phyloP scores from a whole-genome alignment of 64 coral and sea anemone species.

The Porites australiensis region DNA sequence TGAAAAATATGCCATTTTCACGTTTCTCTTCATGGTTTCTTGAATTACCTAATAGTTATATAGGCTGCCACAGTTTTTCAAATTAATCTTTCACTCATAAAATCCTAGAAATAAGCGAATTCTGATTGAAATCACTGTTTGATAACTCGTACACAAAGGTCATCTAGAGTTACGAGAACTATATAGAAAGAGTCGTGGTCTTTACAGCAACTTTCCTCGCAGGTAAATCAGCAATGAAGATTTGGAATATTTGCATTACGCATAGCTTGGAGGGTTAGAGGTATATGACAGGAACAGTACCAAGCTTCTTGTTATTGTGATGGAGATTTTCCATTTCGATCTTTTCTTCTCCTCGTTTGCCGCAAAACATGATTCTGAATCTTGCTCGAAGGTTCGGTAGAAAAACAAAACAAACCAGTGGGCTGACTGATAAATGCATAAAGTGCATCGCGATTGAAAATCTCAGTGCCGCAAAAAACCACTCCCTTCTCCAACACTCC shows the following conservation, averaged over 20 bases:
- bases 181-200: too few species aligned
- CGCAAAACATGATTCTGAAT: constrained; percentile 26
- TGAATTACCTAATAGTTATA: too few species aligned
- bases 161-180: too few species aligned
- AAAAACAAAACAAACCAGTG: not conserved
- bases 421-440: not conserved
- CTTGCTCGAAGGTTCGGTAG: not conserved
- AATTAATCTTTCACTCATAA: too few species aligned
- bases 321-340: not conserved
- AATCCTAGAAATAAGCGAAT: too few species aligned
- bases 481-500: not conserved
- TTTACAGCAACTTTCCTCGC: too few species aligned
- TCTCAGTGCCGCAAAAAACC: not conserved
- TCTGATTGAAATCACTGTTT: too few species aligned
- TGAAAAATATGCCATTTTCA: too few species aligned
- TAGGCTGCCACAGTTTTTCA: too few species aligned
- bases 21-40: too few species aligned
- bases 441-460: not conserved
- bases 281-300: constrained; percentile 25
- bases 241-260: not conserved
- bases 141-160: too few species aligned
- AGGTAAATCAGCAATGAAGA: too few species aligned
- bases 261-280: not conserved
- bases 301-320: not conserved
- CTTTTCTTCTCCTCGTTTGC: not conserved